Percentiles rank a stretch among this genome's conserved stretches.
These are phyloP conservation scores for Karalla daura DNA, from an alignment of 2,797 vertebrate species.

Conservation along the genomic window DNA sequence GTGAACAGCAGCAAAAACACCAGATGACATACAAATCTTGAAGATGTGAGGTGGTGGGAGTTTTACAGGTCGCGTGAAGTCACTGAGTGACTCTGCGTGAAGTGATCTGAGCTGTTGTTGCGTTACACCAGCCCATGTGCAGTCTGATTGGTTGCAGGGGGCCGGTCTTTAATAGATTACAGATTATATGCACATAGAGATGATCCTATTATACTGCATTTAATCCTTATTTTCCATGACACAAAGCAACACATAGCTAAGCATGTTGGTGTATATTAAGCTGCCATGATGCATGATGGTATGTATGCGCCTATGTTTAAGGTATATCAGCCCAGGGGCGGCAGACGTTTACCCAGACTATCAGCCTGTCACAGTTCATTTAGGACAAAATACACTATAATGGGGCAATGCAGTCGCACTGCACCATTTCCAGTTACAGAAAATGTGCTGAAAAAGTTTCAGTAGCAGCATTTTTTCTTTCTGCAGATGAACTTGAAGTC, in stretches of 20 bases:
- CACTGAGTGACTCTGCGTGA: slow-evolving; percentile 5
- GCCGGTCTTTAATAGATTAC: slow-evolving; percentile 53
- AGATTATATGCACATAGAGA: slow-evolving; percentile 55
- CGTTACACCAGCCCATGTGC: slow-evolving; percentile 18
- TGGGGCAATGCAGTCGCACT: not conserved
- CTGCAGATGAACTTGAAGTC: slow-evolving; percentile 1
- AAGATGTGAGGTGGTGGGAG: not conserved
- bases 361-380: not conserved
- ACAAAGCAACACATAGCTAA: slow-evolving; percentile 49
- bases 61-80: slow-evolving; percentile 7
- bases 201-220: slow-evolving; percentile 63
- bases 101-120: slow-evolving; percentile 24
- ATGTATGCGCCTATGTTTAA: not conserved
- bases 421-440: not conserved
- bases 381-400: not conserved
- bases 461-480: not conserved
- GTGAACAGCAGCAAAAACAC: too few relatives aligned
- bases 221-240: slow-evolving; percentile 57
- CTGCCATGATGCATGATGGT: slow-evolving; percentile 8
- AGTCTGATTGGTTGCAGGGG: slow-evolving; percentile 30
- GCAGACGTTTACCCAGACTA: not conserved
- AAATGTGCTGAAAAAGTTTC: not conserved
- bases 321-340: slow-evolving; percentile 1
- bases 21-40: too few relatives aligned
- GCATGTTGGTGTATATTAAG: slow-evolving; percentile 41